phyloP scores from a whole-genome alignment of 1,140 invertebrate genomes.

The Delia radicum region DNA sequence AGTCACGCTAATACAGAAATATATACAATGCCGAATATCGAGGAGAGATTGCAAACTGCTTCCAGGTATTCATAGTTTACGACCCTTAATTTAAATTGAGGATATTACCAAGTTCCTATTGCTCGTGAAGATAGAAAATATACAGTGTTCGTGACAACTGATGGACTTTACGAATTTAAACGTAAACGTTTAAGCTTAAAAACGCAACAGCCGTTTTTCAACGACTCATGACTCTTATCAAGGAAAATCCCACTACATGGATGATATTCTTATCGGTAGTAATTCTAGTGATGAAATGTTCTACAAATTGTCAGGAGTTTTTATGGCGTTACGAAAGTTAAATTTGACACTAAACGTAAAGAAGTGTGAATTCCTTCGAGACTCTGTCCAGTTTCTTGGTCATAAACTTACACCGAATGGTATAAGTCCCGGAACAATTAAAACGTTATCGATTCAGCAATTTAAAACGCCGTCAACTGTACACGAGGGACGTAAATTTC shows the following conservation, averaged over 20 bases:
- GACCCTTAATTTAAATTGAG: slow-evolving; percentile 42
- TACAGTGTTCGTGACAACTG: slow-evolving; percentile 54
- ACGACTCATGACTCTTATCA: slow-evolving; percentile 35
- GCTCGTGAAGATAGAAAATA: slow-evolving; percentile 30
- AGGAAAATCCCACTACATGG: slow-evolving; percentile 25
- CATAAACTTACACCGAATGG: slow-evolving; percentile 22
- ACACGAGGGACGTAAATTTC: slow-evolving; percentile 14
- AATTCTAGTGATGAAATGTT: background rate
- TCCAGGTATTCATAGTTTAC: slow-evolving; percentile 30
- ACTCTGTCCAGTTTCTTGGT: slow-evolving; percentile 28
- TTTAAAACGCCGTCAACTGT: slow-evolving; percentile 18
- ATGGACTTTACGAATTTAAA: slow-evolving; percentile 59
- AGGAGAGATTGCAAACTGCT: slow-evolving; percentile 37
- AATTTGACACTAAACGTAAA: slow-evolving; percentile 55
- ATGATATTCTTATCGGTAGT: slow-evolving; percentile 26
- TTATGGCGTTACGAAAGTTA: background rate
- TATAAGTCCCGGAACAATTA: slow-evolving; percentile 29
- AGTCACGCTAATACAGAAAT: slow-evolving; percentile 33
- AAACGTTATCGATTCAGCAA: slow-evolving; percentile 29
- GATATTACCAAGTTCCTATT: slow-evolving; percentile 42
- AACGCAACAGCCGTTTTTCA: slow-evolving; percentile 43
- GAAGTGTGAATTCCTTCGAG: slow-evolving; percentile 55
- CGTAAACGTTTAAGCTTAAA: slow-evolving; percentile 50
- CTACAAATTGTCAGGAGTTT: background rate
- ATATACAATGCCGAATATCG: slow-evolving; percentile 39